Conservation (phyloP, 2,888 invertebrate species). For the Tyria jacobaeae region DNA sequence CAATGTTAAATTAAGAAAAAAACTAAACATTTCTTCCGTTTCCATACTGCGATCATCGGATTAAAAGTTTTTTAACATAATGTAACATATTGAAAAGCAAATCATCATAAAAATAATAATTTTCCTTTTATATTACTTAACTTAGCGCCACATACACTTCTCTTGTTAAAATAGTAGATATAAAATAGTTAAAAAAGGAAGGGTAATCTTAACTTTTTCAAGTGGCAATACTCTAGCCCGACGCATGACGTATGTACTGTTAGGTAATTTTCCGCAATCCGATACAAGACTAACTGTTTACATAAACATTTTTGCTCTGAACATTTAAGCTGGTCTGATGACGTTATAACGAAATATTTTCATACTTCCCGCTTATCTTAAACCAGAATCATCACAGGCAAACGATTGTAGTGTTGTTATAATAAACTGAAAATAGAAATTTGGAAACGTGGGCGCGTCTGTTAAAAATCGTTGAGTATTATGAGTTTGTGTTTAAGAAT, state of each 20-base stretch:
- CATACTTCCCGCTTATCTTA: slow-evolving; percentile 23
- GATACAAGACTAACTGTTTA: slow-evolving; percentile 27
- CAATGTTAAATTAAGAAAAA: too few species aligned
- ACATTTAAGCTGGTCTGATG: slow-evolving; percentile 22
- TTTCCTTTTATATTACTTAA: neutral
- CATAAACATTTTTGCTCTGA: slow-evolving; percentile 16
- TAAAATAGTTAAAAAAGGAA: neutral
- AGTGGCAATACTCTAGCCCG: slow-evolving; percentile 8
- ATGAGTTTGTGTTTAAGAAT: slow-evolving; percentile 21
- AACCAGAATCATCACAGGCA: slow-evolving; percentile 17
- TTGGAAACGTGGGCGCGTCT: slow-evolving; percentile 31
- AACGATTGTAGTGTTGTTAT: slow-evolving; percentile 6
- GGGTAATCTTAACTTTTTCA: neutral
- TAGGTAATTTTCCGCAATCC: slow-evolving; percentile 23
- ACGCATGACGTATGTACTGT: slow-evolving; percentile 19
- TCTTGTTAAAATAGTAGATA: neutral
- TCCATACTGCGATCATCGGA: too few species aligned
- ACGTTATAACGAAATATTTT: slow-evolving; percentile 23
- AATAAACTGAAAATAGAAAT: slow-evolving; percentile 38
- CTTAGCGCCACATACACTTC: neutral
- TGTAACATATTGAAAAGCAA: too few species aligned
- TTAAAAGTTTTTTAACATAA: too few species aligned
- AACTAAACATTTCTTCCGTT: neutral
- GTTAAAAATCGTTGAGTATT: slow-evolving; percentile 20
- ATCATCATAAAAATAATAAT: neutral